Conservation (phyloP, 2,113 vertebrate genomes). For the Anolis carolinensis region DNA sequence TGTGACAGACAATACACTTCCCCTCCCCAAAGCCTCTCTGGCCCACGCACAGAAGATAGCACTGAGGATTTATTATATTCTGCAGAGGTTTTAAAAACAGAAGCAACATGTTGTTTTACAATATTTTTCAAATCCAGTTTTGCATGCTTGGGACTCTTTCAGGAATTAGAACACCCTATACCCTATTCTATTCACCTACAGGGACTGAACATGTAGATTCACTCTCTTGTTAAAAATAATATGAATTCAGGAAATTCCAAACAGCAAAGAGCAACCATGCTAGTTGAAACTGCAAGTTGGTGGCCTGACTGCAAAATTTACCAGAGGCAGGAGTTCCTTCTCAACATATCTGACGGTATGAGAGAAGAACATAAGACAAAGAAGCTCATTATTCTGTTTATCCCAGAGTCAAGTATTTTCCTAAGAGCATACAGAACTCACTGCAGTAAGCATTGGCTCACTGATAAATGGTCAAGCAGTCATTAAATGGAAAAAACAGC, state of each 20-base stretch:
- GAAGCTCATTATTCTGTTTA: neutral
- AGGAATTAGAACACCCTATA: neutral
- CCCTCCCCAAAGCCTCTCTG: neutral
- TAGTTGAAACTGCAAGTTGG: neutral
- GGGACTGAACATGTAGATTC: neutral
- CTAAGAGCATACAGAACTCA: neutral
- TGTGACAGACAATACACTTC: neutral
- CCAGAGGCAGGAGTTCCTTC: neutral
- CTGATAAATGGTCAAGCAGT: neutral
- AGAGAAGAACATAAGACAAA: neutral
- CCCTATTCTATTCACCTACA: neutral
- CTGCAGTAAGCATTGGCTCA: neutral
- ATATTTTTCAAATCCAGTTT: neutral
- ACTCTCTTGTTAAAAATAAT: neutral
- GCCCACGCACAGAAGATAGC: too few species aligned
- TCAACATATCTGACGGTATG: neutral
- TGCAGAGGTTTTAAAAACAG: neutral
- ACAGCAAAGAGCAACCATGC: neutral
- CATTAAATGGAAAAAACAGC: neutral
- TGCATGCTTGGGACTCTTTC: neutral
- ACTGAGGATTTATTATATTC: neutral
- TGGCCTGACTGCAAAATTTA: too few species aligned
- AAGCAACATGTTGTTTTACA: neutral
- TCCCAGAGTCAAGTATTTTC: neutral
- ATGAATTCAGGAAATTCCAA: neutral